Conservation (phyloP, 2,797 vertebrate genomes). For the Acanthis flammea region DNA sequence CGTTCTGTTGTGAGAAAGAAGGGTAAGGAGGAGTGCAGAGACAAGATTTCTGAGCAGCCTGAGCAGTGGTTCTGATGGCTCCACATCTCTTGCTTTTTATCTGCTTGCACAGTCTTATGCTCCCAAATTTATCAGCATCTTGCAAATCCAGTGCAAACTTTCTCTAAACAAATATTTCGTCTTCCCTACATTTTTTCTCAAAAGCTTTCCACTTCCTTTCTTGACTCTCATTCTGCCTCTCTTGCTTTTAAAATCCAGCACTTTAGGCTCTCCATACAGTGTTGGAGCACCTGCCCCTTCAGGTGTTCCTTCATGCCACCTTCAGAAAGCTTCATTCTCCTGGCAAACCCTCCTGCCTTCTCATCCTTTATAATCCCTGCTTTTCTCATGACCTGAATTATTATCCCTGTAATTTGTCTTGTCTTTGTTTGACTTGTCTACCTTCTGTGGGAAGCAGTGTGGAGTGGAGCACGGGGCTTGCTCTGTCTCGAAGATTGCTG, state of each 20-base stretch:
- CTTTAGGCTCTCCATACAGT: rapidly evolving
- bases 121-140: neutral
- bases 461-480: neutral
- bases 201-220: neutral
- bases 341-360: neutral
- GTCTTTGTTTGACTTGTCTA: neutral
- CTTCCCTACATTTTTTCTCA: neutral
- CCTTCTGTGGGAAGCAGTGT: neutral
- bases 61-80: neutral
- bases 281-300: neutral
- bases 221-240: neutral
- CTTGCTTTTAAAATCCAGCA: neutral
- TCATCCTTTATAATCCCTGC: neutral
- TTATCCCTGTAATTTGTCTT: constrained; percentile 16
- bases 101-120: neutral
- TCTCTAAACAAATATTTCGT: neutral
- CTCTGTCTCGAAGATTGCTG: neutral
- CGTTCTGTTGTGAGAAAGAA: neutral
- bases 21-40: neutral
- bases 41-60: neutral
- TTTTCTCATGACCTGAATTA: neutral
- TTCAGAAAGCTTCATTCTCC: neutral
- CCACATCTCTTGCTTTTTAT: neutral
- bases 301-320: neutral
- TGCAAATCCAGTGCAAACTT: neutral